Conservation (phyloP, 2,797 vertebrate genomes). For the Gallinago nigripennis region DNA sequence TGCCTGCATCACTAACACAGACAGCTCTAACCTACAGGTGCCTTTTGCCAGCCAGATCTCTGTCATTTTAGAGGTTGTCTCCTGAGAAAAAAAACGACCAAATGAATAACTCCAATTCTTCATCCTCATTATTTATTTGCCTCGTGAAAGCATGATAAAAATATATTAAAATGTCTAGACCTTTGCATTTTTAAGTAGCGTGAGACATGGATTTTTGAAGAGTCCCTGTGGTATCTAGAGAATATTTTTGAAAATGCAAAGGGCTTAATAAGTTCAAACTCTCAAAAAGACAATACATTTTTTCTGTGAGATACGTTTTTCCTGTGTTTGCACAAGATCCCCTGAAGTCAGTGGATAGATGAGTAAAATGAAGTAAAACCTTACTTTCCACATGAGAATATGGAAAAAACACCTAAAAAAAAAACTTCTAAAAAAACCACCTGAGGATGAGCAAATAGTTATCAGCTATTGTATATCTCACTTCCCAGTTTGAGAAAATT, state of each 20-base stretch:
- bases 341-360: background rate
- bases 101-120: background rate
- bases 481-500: background rate
- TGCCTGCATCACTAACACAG: background rate
- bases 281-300: background rate
- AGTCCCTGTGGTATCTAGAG: background rate
- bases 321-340: background rate
- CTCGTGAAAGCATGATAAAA: background rate
- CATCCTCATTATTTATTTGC: background rate
- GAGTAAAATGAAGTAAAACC: background rate
- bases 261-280: background rate
- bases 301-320: background rate
- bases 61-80: background rate
- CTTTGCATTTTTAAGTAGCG: background rate
- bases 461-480: background rate
- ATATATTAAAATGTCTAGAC: background rate
- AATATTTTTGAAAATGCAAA: background rate
- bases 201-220: background rate
- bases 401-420: too few species aligned
- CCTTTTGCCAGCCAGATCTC: background rate
- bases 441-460: background rate
- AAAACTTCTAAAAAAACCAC: background rate
- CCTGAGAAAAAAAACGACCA: background rate
- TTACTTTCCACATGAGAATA: background rate
- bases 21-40: background rate